phyloP scores from a whole-genome alignment of 2,888 invertebrate species.

The Troides aeacus region DNA sequence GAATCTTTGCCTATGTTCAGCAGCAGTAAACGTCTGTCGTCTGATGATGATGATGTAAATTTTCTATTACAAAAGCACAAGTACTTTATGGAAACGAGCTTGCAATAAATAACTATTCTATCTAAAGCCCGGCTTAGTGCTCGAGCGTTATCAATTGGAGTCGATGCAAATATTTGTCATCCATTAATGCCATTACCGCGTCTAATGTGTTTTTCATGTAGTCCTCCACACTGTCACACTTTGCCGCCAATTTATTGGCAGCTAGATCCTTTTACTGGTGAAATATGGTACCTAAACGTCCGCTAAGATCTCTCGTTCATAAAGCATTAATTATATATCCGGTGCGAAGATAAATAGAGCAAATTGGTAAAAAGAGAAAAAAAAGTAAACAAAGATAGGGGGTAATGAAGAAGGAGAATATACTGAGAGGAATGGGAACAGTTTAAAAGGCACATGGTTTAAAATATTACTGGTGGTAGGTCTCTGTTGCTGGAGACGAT shows the following conservation, averaged over 20 bases:
- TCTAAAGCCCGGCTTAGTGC: constrained; percentile 26
- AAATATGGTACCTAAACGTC: constrained; percentile 7
- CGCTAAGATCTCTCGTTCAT: neutral
- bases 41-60: neutral
- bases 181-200: constrained; percentile 56
- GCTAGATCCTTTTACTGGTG: constrained; percentile 23
- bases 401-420: no score
- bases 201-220: constrained; percentile 63
- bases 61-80: constrained; percentile 19
- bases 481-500: no score
- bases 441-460: no score
- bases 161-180: constrained; percentile 53
- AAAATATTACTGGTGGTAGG: no score
- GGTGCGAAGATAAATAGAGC: no score
- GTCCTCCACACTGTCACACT: constrained; percentile 32
- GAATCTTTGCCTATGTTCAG: no score
- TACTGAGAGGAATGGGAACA: no score
- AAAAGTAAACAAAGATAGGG: no score
- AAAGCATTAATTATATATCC: neutral
- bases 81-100: constrained; percentile 21
- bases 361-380: no score
- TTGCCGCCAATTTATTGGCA: constrained; percentile 30
- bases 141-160: constrained; percentile 40
- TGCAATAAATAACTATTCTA: constrained; percentile 28
- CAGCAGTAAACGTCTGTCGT: no score